These are phyloP conservation scores for Plodia interpunctella DNA, from an alignment of 1,140 invertebrate species.

Conservation along the genomic window DNA sequence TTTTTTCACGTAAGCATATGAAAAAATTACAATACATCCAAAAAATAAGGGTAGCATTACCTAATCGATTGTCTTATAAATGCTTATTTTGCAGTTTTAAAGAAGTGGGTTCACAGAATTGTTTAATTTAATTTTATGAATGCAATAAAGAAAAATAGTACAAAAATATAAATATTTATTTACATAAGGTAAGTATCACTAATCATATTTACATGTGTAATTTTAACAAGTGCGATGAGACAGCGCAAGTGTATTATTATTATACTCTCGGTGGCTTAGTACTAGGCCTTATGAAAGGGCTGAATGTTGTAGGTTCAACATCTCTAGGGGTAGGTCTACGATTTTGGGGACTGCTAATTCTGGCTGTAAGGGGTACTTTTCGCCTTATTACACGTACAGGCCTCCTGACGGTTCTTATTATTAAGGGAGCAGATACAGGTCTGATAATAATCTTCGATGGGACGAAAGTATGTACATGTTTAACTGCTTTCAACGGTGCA, in stretches of 20 bases:
- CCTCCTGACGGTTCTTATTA: conserved; percentile 28
- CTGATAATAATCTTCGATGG: conserved; percentile 58
- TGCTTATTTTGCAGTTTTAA: too few species aligned
- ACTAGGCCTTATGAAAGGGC: conserved; percentile 39
- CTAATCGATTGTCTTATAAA: too few species aligned
- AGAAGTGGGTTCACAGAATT: too few species aligned
- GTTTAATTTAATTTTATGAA: too few species aligned
- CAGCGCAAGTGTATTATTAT: conserved; percentile 11
- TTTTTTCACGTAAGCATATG: too few species aligned
- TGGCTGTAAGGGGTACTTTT: conserved; percentile 26
- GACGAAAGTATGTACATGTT: conserved; percentile 51
- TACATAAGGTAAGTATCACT: conserved; percentile 22
- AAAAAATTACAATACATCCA: too few species aligned
- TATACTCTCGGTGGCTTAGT: conserved; percentile 51
- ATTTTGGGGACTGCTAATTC: conserved; percentile 30
- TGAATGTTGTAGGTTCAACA: conserved; percentile 50
- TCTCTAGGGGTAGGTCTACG: conserved; percentile 34
- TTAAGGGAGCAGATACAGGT: conserved; percentile 31
- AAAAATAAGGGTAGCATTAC: too few species aligned
- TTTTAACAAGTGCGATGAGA: conserved; percentile 41
- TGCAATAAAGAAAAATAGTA: too few species aligned
- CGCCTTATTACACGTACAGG: conserved; percentile 33
- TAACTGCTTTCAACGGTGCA: conserved; percentile 33
- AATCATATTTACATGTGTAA: conserved; percentile 37
- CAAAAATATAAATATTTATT: conserved; percentile 44